These are phyloP conservation scores for Sparidentex hasta DNA, from an alignment of 2,797 vertebrate species.

Conservation along the genomic window DNA sequence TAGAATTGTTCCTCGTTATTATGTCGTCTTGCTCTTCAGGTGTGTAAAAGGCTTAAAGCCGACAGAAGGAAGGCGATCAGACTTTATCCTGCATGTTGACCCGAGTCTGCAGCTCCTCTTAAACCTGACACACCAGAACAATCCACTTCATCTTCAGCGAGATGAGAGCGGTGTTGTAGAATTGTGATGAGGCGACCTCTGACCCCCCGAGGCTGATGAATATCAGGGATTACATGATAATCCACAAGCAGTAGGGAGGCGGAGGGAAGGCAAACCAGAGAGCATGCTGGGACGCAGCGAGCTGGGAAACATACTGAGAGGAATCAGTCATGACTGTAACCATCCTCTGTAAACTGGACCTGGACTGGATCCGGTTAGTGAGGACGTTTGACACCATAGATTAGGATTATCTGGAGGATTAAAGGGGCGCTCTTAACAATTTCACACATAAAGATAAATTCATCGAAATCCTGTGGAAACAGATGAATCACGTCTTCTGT, in stretches of 20 bases:
- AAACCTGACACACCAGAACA: conserved; percentile 11
- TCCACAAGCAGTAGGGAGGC: conserved; percentile 46
- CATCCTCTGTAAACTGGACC: neutral
- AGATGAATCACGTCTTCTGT: too few relatives aligned
- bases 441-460: neutral
- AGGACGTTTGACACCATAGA: neutral
- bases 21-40: neutral
- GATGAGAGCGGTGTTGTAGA: conserved; percentile 6
- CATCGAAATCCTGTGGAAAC: too few relatives aligned
- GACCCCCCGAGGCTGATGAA: conserved; percentile 68
- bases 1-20: neutral
- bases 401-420: neutral
- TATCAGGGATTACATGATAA: conserved; percentile 78
- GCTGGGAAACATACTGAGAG: neutral
- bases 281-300: conserved; percentile 15
- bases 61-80: neutral
- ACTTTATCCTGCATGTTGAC: neutral
- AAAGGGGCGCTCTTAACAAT: neutral
- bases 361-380: neutral
- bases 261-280: conserved; percentile 4
- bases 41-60: neutral
- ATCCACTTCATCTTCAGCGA: conserved; percentile 2
- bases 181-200: conserved; percentile 50
- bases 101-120: neutral
- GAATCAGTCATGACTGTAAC: neutral